Percentiles rank a stretch among this genome's conserved stretches.
phyloP scores from a whole-genome alignment of 1,140 invertebrate species.

The Delia radicum region DNA sequence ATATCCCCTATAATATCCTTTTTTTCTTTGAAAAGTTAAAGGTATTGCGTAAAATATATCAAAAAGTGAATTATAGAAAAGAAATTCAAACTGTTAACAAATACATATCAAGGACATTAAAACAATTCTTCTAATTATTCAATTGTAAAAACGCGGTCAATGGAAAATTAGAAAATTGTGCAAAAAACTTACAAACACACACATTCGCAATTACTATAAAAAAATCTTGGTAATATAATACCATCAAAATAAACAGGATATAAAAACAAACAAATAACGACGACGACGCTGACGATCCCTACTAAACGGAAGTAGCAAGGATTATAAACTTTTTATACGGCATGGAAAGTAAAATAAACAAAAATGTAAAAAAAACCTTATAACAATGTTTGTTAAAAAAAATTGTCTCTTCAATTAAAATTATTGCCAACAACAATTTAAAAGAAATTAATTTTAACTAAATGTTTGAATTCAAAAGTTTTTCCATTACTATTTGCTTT shows the following conservation, averaged over 20 bases:
- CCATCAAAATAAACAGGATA: neutral
- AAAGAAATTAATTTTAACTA: neutral
- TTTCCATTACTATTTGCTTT: neutral
- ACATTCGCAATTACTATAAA: neutral
- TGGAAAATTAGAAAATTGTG: neutral
- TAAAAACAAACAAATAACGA: neutral
- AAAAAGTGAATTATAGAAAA: too few relatives aligned
- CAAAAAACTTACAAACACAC: neutral
- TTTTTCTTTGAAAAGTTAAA: too few relatives aligned
- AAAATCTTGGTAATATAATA: neutral
- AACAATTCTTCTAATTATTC: neutral
- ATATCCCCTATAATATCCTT: too few relatives aligned
- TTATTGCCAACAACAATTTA: neutral
- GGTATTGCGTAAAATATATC: too few relatives aligned
- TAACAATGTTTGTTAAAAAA: too few relatives aligned
- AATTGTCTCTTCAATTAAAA: neutral
- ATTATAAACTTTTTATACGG: neutral
- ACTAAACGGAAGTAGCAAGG: neutral
- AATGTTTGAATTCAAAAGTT: neutral
- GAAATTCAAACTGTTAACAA: neutral
- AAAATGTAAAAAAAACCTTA: neutral
- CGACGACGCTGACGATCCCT: neutral
- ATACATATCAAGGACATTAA: neutral
- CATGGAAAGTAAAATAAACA: neutral
- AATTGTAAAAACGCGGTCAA: neutral